Conservation (phyloP, 2,888 invertebrate genomes). For the Xiphydria camelus region DNA sequence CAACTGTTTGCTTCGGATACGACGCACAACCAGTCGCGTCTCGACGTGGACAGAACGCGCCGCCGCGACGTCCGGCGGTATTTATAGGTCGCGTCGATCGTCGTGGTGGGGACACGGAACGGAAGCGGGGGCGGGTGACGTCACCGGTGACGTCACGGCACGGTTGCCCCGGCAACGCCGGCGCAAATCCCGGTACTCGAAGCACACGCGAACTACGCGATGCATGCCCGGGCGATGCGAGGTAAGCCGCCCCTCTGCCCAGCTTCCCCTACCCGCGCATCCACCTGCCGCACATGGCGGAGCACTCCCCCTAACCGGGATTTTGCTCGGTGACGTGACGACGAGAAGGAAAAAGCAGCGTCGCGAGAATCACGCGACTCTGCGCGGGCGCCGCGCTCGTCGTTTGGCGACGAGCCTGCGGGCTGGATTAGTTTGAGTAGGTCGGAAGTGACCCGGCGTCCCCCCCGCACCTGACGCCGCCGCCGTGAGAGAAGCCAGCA, state of each 20-base stretch:
- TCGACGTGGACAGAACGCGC: conserved; percentile 12
- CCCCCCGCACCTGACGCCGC: too few species aligned
- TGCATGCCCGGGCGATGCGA: conserved; percentile 39
- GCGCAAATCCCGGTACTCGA: conserved; percentile 45
- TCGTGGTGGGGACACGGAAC: neutral
- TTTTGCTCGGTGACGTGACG: neutral
- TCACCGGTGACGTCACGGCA: conserved; percentile 37
- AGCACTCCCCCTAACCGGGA: conserved; percentile 11
- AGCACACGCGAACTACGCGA: conserved; percentile 27
- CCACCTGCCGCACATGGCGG: conserved; percentile 3
- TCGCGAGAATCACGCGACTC: too few species aligned
- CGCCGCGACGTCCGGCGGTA: conserved; percentile 8
- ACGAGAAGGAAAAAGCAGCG: too few species aligned
- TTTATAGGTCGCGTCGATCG: neutral
- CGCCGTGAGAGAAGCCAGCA: too few species aligned
- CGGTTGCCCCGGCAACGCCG: conserved; percentile 42
- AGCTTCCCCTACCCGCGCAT: conserved; percentile 17
- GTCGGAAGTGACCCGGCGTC: too few species aligned
- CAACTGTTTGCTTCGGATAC: too few species aligned
- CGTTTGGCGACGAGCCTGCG: too few species aligned
- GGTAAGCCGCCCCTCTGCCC: conserved; percentile 41
- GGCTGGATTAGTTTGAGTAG: too few species aligned
- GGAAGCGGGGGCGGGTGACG: neutral
- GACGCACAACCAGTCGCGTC: conserved; percentile 12
- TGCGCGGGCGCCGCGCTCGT: too few species aligned